phyloP scores from a whole-genome alignment of 1,140 invertebrate genomes.

The Heliconius congener region DNA sequence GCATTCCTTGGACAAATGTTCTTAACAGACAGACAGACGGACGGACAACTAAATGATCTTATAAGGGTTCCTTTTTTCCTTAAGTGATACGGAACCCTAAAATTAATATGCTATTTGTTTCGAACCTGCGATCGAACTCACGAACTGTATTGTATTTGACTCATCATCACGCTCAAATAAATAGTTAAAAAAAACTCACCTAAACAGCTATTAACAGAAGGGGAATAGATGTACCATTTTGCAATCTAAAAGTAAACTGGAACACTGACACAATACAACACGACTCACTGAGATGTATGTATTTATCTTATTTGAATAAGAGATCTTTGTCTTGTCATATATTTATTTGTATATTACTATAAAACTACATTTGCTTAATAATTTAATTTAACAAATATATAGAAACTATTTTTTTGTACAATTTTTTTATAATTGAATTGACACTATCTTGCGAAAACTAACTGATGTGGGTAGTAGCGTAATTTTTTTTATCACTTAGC shows the following conservation, averaged over 20 bases:
- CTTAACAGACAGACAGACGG: too few species aligned
- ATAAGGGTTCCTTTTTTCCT: too few species aligned
- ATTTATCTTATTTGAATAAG: slow-evolving; percentile 4
- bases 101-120: too few species aligned
- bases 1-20: too few species aligned
- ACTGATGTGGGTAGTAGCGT: not conserved
- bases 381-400: not conserved
- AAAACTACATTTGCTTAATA: not conserved
- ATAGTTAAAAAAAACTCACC: not conserved
- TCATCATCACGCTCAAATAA: not conserved
- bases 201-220: not conserved
- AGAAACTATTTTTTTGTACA: not conserved
- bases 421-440: not conserved
- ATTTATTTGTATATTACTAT: not conserved
- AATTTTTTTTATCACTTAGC: not conserved
- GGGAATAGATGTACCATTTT: not conserved
- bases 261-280: not conserved
- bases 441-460: not conserved
- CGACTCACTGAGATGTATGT: not conserved
- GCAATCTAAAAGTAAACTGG: slow-evolving; percentile 8
- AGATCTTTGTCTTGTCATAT: not conserved
- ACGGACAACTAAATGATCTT: too few species aligned
- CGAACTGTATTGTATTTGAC: too few species aligned
- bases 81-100: too few species aligned
- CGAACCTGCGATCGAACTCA: too few species aligned